Conservation (phyloP, 2,888 invertebrate species). For the Leucoma salicis region DNA sequence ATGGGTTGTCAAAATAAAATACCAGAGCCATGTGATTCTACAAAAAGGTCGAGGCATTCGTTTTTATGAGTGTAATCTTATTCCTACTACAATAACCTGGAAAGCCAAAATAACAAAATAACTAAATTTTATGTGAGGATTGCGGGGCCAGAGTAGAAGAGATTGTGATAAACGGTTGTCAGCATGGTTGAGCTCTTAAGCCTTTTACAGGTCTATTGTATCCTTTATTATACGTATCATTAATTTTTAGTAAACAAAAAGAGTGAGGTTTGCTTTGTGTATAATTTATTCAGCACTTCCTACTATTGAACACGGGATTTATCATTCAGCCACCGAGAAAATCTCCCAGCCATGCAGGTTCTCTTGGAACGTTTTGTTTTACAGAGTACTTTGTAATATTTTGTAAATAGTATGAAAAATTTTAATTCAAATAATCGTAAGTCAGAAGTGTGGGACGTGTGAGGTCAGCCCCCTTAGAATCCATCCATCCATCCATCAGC, state of each 20-base stretch:
- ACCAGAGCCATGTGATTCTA: too few relatives aligned
- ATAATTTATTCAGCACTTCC: not conserved
- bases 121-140: constrained; percentile 23
- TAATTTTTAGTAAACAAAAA: not conserved
- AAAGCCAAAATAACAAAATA: constrained; percentile 4
- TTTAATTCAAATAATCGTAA: too few relatives aligned
- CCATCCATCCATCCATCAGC: too few relatives aligned
- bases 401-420: too few relatives aligned
- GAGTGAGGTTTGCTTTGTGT: not conserved
- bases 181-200: constrained; percentile 17
- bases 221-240: not conserved
- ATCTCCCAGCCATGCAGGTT: too few relatives aligned
- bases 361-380: too few relatives aligned
- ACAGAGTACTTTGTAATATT: too few relatives aligned
- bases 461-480: too few relatives aligned
- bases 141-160: constrained; percentile 2
- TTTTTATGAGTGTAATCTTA: constrained; percentile 5
- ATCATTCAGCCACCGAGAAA: too few relatives aligned
- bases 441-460: too few relatives aligned
- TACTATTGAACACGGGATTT: too few relatives aligned
- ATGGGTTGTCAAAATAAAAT: too few relatives aligned
- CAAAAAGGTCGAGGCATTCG: constrained; percentile 4
- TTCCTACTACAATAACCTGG: constrained; percentile 12
- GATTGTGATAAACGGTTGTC: constrained; percentile 23
- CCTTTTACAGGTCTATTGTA: not conserved